Evolutionary conservation across 2,888 invertebrate species (phyloP).

Genomic region (Orchestes rusci): DNA sequence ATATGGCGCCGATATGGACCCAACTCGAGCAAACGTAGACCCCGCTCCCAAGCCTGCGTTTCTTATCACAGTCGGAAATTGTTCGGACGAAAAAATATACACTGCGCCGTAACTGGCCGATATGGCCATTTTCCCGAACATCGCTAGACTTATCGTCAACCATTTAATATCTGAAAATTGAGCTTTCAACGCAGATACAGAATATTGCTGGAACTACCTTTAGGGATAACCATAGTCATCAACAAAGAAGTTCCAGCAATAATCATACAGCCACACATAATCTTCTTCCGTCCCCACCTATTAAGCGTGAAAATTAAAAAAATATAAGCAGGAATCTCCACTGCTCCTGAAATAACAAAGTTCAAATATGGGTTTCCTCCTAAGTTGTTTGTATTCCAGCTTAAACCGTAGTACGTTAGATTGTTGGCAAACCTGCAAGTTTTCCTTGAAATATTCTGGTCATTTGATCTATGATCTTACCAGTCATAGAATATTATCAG

Average conservation of each 20-base stretch:
- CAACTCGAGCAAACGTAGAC: constrained; percentile 56
- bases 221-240: constrained; percentile 52
- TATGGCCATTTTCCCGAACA: constrained; percentile 66
- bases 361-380: constrained; percentile 68
- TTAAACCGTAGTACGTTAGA: constrained; percentile 70
- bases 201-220: constrained; percentile 39
- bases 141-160: constrained; percentile 54
- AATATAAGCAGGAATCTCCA: constrained; percentile 67
- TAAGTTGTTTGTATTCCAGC: constrained; percentile 66
- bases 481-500: constrained; percentile 66
- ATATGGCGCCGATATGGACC: constrained; percentile 56
- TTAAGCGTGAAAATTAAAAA: constrained; percentile 61
- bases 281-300: constrained; percentile 60
- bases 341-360: constrained; percentile 64
- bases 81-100: constrained; percentile 67
- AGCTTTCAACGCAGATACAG: neutral
- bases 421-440: constrained; percentile 67
- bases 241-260: constrained; percentile 54
- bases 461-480: constrained; percentile 42
- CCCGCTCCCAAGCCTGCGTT: constrained; percentile 58
- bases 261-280: constrained; percentile 63
- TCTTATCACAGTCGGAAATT: constrained; percentile 68
- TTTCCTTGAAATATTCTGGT: neutral
- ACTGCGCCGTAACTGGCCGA: constrained; percentile 68
- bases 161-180: constrained; percentile 46